Conservation (phyloP, 2,797 vertebrate species). For the Peromyscus attwateri region DNA sequence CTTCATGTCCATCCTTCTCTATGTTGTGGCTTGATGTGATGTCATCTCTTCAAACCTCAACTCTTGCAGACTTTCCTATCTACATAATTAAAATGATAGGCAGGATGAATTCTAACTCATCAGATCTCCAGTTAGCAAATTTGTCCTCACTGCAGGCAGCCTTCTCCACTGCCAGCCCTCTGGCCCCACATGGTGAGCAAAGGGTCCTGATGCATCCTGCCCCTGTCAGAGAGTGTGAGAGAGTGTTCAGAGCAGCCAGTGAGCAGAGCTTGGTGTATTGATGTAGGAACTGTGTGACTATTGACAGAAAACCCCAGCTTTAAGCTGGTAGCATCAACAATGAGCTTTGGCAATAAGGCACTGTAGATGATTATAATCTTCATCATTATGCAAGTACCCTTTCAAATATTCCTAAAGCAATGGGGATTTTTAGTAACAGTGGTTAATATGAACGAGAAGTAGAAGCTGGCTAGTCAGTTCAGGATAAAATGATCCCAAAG, state of each 20-base stretch:
- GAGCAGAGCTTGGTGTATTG: neutral
- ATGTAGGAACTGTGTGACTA: neutral
- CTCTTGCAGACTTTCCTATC: constrained; percentile 16
- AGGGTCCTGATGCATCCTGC: neutral
- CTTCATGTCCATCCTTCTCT: neutral
- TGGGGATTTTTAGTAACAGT: neutral
- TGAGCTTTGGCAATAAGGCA: constrained; percentile 34
- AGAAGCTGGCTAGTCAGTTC: neutral
- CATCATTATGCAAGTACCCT: constrained; percentile 54
- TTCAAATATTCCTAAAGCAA: neutral
- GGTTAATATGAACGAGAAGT: neutral
- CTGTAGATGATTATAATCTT: constrained; percentile 27
- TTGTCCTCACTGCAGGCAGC: neutral
- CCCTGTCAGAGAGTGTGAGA: too few species aligned
- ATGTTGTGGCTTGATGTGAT: neutral
- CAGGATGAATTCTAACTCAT: neutral
- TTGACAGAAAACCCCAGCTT: constrained; percentile 13
- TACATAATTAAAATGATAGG: neutral
- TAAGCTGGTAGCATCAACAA: constrained; percentile 51
- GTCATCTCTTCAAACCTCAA: neutral
- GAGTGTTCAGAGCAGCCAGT: neutral
- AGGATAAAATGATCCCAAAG: neutral
- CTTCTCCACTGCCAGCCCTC: neutral
- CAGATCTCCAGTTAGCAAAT: neutral
- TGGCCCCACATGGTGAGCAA: neutral